These are phyloP conservation scores for Bombyx mori DNA, from an alignment of 1,140 invertebrate species.

Conservation along the genomic window ASM3026992v2 NC_085111.1:2535001-2535500, in stretches of 20 bases:
- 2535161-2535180: constrained; percentile 11
- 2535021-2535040: constrained; percentile 4
- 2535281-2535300: constrained; percentile 37
- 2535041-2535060: constrained; percentile 4
- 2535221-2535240: constrained; percentile 51
- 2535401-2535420: too few relatives aligned
- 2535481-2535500: too few relatives aligned
- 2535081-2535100: constrained; percentile 23
- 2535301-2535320: too few relatives aligned
- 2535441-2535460: too few relatives aligned
- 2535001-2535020: too few relatives aligned
- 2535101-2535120: constrained; percentile 29
- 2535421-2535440: too few relatives aligned
- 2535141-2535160: constrained; percentile 11
- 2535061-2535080: constrained; percentile 19
- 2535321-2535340: too few relatives aligned
- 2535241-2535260: constrained; percentile 10
- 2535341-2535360: too few relatives aligned
- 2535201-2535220: constrained; percentile 41
- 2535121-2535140: constrained; percentile 30
- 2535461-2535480: too few relatives aligned
- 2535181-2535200: constrained; percentile 34
- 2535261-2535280: constrained; percentile 46
- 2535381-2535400: too few relatives aligned
- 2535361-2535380: too few relatives aligned